Base-by-base conservation (phyloP, 2,113 vertebrate species). In the Caranx melampygus region DNA sequence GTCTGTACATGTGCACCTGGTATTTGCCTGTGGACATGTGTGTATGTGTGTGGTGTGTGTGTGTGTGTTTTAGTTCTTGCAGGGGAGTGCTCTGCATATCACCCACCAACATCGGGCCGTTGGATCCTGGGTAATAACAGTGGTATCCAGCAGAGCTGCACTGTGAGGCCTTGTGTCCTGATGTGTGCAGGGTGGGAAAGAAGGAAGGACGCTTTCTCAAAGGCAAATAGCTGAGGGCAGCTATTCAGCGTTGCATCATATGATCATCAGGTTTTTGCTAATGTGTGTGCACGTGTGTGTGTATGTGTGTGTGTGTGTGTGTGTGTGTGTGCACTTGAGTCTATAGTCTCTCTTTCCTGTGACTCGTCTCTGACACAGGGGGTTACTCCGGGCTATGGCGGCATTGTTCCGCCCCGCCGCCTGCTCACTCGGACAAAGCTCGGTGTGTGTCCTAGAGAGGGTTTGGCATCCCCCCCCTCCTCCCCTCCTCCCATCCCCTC, bases 391-490 rank as follows among this genome's bases (percentile, higher is more conserved):
- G 78, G 80, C 79, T 78, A 64, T 73, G 47, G 78, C 69, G 33
- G 66, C 88, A 87, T 93, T 93, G 90, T 93, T 91, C 89, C 79
- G 8, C 83, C 89, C 26, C 26, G 26, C 26, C 26, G 26, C 26
- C 74, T 11, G 15, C 80, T 86, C 54, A 60, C 65, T 72, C 12
- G 37, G 37, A 94, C 92, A 94, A 91, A 92, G 92, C 81, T 8
- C 40, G 11, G 37, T 87, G 92, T 94, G 93, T 94, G 81, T 86
- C 71, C 10, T 45, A 88, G 55, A 84, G 73, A 90, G 81, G 82
- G 89, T 70, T 92, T 86, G 90, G 90, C 91, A 89, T 91, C 77
- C 69, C 90, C 82, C 67, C 26, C 26, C 26, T 1, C 26, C 26
- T 26, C 26, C 26, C 26, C 26, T 26, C 26, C 26, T 26, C 26